Evolutionary conservation across 2,113 vertebrate genomes (phyloP), one percentile per base, ranked within the genome.

Genomic region (Otocyon megalotis): DNA sequence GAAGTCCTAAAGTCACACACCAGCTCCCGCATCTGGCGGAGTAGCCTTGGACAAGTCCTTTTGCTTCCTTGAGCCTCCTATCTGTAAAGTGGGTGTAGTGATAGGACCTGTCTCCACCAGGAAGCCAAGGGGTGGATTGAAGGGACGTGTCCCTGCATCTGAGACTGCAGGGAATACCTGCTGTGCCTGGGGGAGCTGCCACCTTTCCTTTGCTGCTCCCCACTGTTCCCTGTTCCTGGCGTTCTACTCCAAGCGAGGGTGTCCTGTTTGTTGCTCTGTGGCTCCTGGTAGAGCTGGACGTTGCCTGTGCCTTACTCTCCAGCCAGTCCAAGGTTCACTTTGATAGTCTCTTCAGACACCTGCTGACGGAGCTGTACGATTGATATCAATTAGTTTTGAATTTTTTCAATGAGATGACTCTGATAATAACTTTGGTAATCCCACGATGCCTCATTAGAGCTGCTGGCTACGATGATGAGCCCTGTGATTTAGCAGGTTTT

Each of bases 401-500:
- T 98, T 97, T 98, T 97, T 98, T 98, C 98, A 97, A 28, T 93
- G 97, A 90, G 92, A 97, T 96, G 98, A 97, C 90, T 97, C 96
- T 97, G 97, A 93, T 98, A 97, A 98, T 97, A 98, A 98, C 97
- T 97, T 88, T 94, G 95, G 94, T 98, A 98, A 98, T 99, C 98
- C 99, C 98, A 98, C 58, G 94, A 89, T 93, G 95, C 98, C 98
- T 99, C 98, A 97, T 99, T 98, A 99, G 98, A 96, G 97, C 86
- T 96, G 98, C 98, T 93, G 98, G 97, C 98, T 83, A 77, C 62
- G 97, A 91, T 96, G 98, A 98, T 98, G 97, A 97, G 98, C 96
- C 95, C 94, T 93, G 97, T 97, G 98, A 97, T 97, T 97, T 98
- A 97, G 96, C 98, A 96, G 85, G 98, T 97, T 98, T 98, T 98